Evolutionary conservation across 2,888 invertebrate species (phyloP), one percentile per base, ranked within the genome.

Genomic region (Meiosimyza platycephala): DNA sequence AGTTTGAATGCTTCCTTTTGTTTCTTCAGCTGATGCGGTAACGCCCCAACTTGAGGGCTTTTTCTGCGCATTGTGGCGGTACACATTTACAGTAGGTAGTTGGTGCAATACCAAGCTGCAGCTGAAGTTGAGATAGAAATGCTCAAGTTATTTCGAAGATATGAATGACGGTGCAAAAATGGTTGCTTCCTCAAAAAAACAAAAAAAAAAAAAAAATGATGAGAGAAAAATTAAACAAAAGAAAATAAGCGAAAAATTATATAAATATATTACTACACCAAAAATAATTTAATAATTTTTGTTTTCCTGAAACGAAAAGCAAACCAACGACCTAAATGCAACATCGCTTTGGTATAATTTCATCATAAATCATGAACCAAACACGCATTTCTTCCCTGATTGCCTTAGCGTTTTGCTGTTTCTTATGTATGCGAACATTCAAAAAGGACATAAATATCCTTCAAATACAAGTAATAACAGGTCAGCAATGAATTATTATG

Each of bases 401-500:
- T 40, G 40, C 40, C 9, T 9, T 6, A 6, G 40, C 40, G 40
- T 40, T 6, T 9, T 40, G 40, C 40, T 40, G 6, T 40, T 40
- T 54, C 54, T 11, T 16, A 13, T 12, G n/a, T n/a, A 54, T 16
- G 12, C n/a, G 12, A 54, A n/a, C 54, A 12, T 57, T 18, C 15
- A 18, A 16, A 28, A 66, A 16, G 54, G n/a, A 33, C 33, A 67
- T 57, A 57, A 55, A 57, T 57, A 67, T 55, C 57, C 55, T 57
- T 67, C n/a, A 52, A 54, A 54, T 15, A 15, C 50, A 59, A 40
- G 9, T 62, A 70, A 70, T 70, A 51, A 62, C 60, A 70, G 50
- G 52, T 47, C 22, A 54, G 63, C 62, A 52, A 63, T 63, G 70
- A 70, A 62, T 70, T 70, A 60, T 70, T 62, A 22, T 54, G 22